Evolutionary conservation across 2,888 invertebrate genomes (phyloP).

Genomic region (Lumbricus terrestris): DNA sequence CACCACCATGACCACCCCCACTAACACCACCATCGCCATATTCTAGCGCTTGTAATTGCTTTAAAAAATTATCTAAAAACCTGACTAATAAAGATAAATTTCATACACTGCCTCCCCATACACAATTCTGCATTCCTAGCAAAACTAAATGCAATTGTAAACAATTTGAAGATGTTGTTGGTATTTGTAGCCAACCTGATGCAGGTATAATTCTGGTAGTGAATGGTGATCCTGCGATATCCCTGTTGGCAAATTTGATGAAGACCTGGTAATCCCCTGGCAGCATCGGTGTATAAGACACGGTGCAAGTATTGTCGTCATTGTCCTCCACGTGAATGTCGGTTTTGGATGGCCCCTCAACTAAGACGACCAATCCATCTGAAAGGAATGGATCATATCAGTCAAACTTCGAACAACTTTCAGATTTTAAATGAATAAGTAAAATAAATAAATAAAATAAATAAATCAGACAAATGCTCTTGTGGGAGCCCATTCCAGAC

Average conservation of each 20-base stretch:
- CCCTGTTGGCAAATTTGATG: conserved; percentile 19
- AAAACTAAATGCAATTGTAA: not conserved
- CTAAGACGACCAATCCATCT: conserved; percentile 23
- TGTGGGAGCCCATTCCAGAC: too few relatives aligned
- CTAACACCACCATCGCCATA: too few relatives aligned
- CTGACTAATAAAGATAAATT: too few relatives aligned
- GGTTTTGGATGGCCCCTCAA: conserved; percentile 28
- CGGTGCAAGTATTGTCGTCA: conserved; percentile 9
- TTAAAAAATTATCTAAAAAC: too few relatives aligned
- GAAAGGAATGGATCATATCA: not conserved
- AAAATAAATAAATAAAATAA: not conserved
- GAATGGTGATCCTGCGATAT: conserved; percentile 25
- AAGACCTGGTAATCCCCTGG: conserved; percentile 23
- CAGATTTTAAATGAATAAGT: not conserved
- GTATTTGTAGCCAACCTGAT: not conserved
- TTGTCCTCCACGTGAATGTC: conserved; percentile 23
- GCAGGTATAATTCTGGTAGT: conserved; percentile 25
- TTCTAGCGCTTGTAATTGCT: too few relatives aligned
- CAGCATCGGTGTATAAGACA: conserved; percentile 12
- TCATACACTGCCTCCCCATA: not conserved
- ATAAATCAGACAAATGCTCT: too few relatives aligned
- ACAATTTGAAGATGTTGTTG: not conserved
- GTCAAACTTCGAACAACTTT: too few relatives aligned
- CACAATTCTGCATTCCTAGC: not conserved
- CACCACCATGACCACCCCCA: too few relatives aligned